phyloP scores from a whole-genome alignment of 2,888 invertebrate species.

The Phanerotoma sp. region DNA sequence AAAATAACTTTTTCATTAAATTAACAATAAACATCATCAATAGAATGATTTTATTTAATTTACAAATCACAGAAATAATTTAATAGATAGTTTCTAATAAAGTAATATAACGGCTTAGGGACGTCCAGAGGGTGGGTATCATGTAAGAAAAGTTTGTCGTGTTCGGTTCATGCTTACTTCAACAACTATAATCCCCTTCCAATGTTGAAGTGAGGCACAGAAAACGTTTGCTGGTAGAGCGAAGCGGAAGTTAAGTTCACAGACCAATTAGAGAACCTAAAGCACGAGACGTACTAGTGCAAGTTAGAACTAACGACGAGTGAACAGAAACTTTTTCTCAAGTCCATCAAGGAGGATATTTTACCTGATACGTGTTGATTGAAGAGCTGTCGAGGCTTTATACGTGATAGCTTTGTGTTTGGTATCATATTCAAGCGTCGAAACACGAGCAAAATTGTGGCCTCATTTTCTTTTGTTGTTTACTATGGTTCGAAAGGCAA shows the following conservation, averaged over 20 bases:
- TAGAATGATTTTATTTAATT: too few relatives aligned
- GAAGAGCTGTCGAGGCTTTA: conserved; percentile 3
- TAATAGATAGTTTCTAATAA: neutral
- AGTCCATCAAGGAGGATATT: conserved; percentile 10
- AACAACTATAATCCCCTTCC: conserved; percentile 6
- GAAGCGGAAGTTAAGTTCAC: conserved; percentile 11
- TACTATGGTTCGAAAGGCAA: too few relatives aligned
- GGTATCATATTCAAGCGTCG: too few relatives aligned
- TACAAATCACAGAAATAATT: too few relatives aligned
- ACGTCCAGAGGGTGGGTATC: neutral
- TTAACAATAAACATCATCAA: too few relatives aligned
- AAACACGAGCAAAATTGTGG: too few relatives aligned
- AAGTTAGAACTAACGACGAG: conserved; percentile 3
- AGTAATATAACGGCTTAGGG: neutral
- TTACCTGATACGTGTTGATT: conserved; percentile 7
- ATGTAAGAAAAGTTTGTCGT: conserved; percentile 3
- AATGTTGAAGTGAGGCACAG: conserved; percentile 4
- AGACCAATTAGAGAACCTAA: conserved; percentile 11
- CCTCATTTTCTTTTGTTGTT: too few relatives aligned
- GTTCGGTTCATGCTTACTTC: neutral
- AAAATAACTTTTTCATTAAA: too few relatives aligned
- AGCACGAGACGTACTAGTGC: neutral
- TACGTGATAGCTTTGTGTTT: neutral
- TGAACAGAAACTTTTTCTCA: conserved; percentile 9
- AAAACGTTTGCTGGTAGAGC: conserved; percentile 9